Evolutionary conservation across 2,113 vertebrate genomes (phyloP).

Genomic region (Hemibagrus wyckioides): DNA sequence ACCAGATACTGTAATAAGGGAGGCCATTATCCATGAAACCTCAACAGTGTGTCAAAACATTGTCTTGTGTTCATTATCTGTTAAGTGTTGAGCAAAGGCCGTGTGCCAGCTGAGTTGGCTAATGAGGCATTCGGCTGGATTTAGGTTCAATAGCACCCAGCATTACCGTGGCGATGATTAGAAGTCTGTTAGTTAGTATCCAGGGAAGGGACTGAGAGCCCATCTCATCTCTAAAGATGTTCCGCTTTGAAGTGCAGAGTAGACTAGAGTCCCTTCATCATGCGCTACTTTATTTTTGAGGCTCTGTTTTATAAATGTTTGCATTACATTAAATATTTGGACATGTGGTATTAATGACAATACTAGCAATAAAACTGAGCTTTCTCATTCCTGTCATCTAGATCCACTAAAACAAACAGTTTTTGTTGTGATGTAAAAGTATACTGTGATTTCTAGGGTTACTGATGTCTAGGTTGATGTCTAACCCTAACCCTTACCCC

Average conservation of each 20-base stretch:
- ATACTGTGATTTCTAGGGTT: neutral
- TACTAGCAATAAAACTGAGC: neutral
- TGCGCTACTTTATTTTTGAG: conserved; percentile 26
- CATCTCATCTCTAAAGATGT: conserved; percentile 34
- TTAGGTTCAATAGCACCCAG: conserved; percentile 57
- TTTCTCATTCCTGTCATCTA: neutral
- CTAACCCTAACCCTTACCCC: too few relatives aligned
- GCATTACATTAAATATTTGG: neutral
- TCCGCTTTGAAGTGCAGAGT: conserved; percentile 45
- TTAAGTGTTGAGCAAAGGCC: conserved; percentile 64
- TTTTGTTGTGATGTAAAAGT: neutral
- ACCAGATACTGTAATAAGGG: conserved; percentile 13
- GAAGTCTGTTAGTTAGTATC: conserved; percentile 38
- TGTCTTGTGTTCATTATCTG: conserved; percentile 55
- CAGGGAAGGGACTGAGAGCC: conserved; percentile 30
- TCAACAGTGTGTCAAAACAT: conserved; percentile 47
- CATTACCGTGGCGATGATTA: conserved; percentile 60
- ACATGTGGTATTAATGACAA: conserved; percentile 7
- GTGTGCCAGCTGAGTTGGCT: conserved; percentile 58
- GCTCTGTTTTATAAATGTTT: conserved; percentile 27
- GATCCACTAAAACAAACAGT: neutral
- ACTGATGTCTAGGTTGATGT: too few relatives aligned
- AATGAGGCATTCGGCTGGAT: conserved; percentile 70
- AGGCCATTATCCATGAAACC: conserved; percentile 35
- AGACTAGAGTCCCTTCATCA: conserved; percentile 2